Base-by-base conservation (phyloP, 2,797 vertebrate species). In the Coracias cyanogaster region DNA sequence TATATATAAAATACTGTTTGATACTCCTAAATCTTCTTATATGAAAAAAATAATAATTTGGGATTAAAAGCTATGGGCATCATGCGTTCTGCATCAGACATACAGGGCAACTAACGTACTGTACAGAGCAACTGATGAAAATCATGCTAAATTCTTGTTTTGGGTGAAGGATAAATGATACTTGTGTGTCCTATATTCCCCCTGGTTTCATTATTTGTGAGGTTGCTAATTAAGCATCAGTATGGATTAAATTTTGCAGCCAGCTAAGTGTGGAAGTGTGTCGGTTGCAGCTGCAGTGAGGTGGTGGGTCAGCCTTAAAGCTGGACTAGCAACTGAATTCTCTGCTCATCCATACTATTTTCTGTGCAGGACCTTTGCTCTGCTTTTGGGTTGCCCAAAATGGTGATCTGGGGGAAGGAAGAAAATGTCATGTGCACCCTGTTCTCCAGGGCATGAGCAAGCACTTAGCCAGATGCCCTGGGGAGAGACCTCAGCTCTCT, bases 101-200 rank as follows among this genome's bases (percentile, higher is more conserved):
- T 35, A 35, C 7, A 25, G 15, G 31, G 10, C 25, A 80, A 57
- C 29, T 60, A 60, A 39, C 29, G 19, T 61, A 35, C 29, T 62
- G 9, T 69, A 31, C 15, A 74, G 54, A 89, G 14, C 18, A 72
- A 16, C 3, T 48, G 17, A 29, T 93, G 35, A 41, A 41, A 43
- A 29, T 82, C 22, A 33, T 19, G 12, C 43, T 86, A 65, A 93
- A 86, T 93, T 82, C 39, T 92, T 22, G 17, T 17, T 84, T 74
- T 76, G 22, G 5, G 37, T 72, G 17, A 82, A 31, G 33, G 37
- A 14, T 60, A 69, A 85, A 51, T 37, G 29, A 25, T 91, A n/a
- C 3, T 6, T 39, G 13, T 5, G 12, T 14, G 14, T 62, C 7
- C 69, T 2, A 0, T 45, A n/a, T 82, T 73, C 20, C 7, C 33